A percentile compares a stretch with the other conserved stretches of the same genome.
phyloP scores from a whole-genome alignment of 2,888 invertebrate species.

The Dendrolimus houi region DNA sequence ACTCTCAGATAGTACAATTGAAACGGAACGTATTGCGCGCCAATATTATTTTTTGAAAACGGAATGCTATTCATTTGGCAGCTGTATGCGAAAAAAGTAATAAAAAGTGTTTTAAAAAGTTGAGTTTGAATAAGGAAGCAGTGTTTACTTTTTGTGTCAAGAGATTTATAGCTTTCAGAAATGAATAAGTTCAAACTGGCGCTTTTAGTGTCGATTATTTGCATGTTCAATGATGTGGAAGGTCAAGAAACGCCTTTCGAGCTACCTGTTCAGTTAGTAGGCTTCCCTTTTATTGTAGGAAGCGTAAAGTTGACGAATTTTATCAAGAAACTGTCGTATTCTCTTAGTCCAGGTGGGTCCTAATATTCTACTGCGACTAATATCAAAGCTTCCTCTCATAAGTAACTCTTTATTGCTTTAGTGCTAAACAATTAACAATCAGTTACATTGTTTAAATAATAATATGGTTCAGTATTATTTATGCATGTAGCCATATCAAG shows the following conservation, averaged over 20 bases:
- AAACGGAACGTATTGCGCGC: slow-evolving; percentile 2
- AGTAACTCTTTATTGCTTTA: too few relatives aligned
- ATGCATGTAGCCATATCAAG: too few relatives aligned
- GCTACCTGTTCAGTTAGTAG: slow-evolving; percentile 88
- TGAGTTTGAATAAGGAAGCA: too few relatives aligned
- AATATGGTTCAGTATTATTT: too few relatives aligned
- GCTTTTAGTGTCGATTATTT: not conserved
- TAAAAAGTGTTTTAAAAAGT: not conserved
- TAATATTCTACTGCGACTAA: not conserved
- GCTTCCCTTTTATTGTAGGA: slow-evolving; percentile 88
- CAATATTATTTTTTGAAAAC: slow-evolving; percentile 1
- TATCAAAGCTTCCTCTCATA: too few relatives aligned
- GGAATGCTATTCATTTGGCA: not conserved
- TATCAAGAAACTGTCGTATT: slow-evolving; percentile 88
- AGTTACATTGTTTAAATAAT: too few relatives aligned
- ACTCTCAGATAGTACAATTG: slow-evolving; percentile 4
- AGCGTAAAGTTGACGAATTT: slow-evolving; percentile 88
- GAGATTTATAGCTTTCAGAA: not conserved
- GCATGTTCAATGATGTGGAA: slow-evolving; percentile 8
- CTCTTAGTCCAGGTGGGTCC: slow-evolving; percentile 85
- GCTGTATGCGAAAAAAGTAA: not conserved
- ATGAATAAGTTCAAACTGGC: not conserved
- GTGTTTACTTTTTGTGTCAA: not conserved
- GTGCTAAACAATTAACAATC: too few relatives aligned
- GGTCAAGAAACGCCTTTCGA: slow-evolving; percentile 78